Base-by-base conservation (phyloP, 2,113 vertebrate species). In the Corythornis madagascariensis region DNA sequence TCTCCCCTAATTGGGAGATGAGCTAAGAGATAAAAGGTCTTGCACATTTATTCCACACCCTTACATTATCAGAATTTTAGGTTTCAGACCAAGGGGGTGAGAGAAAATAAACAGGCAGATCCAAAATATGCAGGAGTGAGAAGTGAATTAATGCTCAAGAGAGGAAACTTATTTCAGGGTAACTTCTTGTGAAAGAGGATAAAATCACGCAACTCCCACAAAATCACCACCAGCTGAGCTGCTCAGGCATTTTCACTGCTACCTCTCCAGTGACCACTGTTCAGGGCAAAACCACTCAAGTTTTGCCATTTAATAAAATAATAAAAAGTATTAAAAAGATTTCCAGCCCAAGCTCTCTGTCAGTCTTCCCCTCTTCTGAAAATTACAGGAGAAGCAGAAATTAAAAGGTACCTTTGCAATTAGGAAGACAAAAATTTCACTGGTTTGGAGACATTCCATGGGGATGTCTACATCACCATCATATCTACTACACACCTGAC, bases 241-340 rank as follows among this genome's bases (percentile, higher is more conserved):
- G 20, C 50, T 26, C 0, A 69, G 48, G 66, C 40, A 16, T 20
- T 2, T 0, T 26, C 66, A 70, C 14, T 0, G 0, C 25, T 40
- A 2, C 55, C 55, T 14, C 55, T 42, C 59, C 73, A 50, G 48
- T 2, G 5, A 42, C 40, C 10, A 2, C 65, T 0, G 38, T 2
- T 33, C 1, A 3, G 16, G 59, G 50, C 59, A 72, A 56, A 71
- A 45, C 13, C 35, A 28, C 6, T 6, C 3, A 0, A 56, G 28
- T 84, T 78, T 55, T 29, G 70, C 57, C 38, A 24, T 71, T n/a
- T 78, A 77, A 9, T 83, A 40, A 21, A 81, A 74, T 8, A 91
- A 12, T 15, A 91, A 77, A 56, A 42, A 89, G 29, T 10, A 6
- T 53, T 43, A 5, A 1, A 52, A 2, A 3, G 15, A 25, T 38